These are phyloP conservation scores for Takifugu ocellatus DNA, from an alignment of 2,797 vertebrate genomes.

Conservation along the genomic window DNA sequence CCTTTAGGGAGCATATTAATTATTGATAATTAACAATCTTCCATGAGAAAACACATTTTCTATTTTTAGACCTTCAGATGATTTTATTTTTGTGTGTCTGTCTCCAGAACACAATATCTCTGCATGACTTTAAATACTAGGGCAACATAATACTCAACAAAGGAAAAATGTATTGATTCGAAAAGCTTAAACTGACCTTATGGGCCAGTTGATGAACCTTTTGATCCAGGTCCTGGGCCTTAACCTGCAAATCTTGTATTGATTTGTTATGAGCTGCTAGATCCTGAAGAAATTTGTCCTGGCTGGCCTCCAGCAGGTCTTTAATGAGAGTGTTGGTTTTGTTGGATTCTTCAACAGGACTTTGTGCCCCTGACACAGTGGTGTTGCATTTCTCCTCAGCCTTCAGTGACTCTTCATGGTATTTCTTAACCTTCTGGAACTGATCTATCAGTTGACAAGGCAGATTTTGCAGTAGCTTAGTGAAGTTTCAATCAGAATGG, in stretches of 20 bases:
- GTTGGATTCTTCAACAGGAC: constrained; percentile 66
- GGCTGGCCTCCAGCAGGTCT: constrained; percentile 51
- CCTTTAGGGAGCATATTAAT: constrained; percentile 41
- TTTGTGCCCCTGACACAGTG: constrained; percentile 60
- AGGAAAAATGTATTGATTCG: too few species aligned
- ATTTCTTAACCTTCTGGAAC: constrained; percentile 73
- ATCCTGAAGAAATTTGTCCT: constrained; percentile 55
- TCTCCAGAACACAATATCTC: too few species aligned
- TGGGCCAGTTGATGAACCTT: constrained; percentile 68
- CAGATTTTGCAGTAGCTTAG: too few species aligned
- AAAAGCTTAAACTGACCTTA: constrained; percentile 59
- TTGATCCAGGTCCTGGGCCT: constrained; percentile 60
- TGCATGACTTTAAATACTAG: too few species aligned
- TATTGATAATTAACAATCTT: neutral
- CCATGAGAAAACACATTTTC: too few species aligned
- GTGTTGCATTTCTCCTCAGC: constrained; percentile 67
- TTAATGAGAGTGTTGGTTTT: constrained; percentile 38
- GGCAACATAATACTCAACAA: too few species aligned
- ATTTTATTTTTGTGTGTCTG: too few species aligned
- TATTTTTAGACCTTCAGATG: too few species aligned
- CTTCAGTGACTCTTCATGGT: constrained; percentile 63
- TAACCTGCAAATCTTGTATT: constrained; percentile 72
- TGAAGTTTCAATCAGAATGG: too few species aligned
- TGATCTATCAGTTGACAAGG: constrained; percentile 71
- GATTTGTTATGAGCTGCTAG: constrained; percentile 71